A percentile compares a stretch with the other conserved stretches of the same genome.
These are phyloP conservation scores for Neoniphon sammara DNA, from an alignment of 2,797 vertebrate species.

Conservation along the genomic window DNA sequence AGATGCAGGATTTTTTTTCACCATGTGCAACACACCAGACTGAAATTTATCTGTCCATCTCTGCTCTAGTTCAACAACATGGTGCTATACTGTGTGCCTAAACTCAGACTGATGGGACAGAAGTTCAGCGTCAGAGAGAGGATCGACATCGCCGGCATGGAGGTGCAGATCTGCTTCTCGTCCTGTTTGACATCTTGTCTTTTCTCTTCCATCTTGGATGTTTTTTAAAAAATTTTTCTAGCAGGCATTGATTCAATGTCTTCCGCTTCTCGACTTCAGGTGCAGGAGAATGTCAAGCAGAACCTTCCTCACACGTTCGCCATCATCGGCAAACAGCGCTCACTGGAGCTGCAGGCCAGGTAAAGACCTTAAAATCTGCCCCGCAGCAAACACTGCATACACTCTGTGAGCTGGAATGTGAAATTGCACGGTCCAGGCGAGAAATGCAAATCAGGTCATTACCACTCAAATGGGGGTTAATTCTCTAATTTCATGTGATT, in stretches of 20 bases:
- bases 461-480: not conserved
- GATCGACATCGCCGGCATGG: slow-evolving; percentile 95
- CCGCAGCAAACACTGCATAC: not conserved
- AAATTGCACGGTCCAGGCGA: not conserved
- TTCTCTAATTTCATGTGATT: not conserved
- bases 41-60: slow-evolving; percentile 16
- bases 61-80: slow-evolving; percentile 93
- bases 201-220: not conserved
- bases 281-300: slow-evolving; percentile 91
- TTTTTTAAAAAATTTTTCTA: slow-evolving; percentile 10
- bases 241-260: not conserved
- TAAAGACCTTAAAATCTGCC: slow-evolving; percentile 57
- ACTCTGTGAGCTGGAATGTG: not conserved
- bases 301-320: slow-evolving; percentile 89
- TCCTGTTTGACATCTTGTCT: not conserved
- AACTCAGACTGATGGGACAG: slow-evolving; percentile 94
- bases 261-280: slow-evolving; percentile 78
- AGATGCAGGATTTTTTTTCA: not conserved
- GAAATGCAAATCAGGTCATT: not conserved
- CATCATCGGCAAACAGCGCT: slow-evolving; percentile 91
- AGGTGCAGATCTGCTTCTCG: slow-evolving; percentile 79
- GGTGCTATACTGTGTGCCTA: slow-evolving; percentile 97
- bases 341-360: slow-evolving; percentile 95
- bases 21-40: not conserved
- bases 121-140: slow-evolving; percentile 97